A percentile compares a stretch with the other conserved stretches of the same genome.
phyloP scores from a whole-genome alignment of 2,888 invertebrate genomes.

The Protonemura montana region DNA sequence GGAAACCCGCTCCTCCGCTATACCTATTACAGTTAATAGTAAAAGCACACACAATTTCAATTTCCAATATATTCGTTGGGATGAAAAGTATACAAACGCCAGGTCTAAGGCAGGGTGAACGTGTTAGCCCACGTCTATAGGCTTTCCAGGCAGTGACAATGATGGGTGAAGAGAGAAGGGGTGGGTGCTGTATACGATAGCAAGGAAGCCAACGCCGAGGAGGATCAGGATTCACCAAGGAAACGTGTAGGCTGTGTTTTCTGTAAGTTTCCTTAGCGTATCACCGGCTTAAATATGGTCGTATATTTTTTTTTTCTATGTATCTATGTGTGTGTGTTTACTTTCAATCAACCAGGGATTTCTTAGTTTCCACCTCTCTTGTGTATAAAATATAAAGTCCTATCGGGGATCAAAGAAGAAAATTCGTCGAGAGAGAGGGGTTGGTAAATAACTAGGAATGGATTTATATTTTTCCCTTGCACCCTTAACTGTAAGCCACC shows the following conservation, averaged over 20 bases:
- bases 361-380: slow-evolving; percentile 47
- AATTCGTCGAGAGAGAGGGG: slow-evolving; percentile 14
- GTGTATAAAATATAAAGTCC: slow-evolving; percentile 41
- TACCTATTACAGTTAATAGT: slow-evolving; percentile 33
- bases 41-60: slow-evolving; percentile 35
- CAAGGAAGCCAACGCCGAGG: slow-evolving; percentile 13
- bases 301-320: slow-evolving; percentile 23
- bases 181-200: slow-evolving; percentile 1
- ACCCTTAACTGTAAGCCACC: slow-evolving; percentile 31
- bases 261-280: slow-evolving; percentile 14
- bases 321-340: slow-evolving; percentile 47
- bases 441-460: slow-evolving; percentile 32
- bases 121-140: slow-evolving; percentile 5
- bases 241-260: not conserved
- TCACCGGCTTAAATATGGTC: slow-evolving; percentile 35
- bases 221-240: not conserved
- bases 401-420: slow-evolving; percentile 30
- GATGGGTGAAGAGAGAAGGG: slow-evolving; percentile 14
- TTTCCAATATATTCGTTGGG: slow-evolving; percentile 17
- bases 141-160: slow-evolving; percentile 22
- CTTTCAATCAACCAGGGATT: slow-evolving; percentile 51
- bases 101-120: not conserved
- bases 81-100: slow-evolving; percentile 31
- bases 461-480: not conserved
- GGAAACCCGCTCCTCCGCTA: not conserved